Evolutionary conservation across 1,140 invertebrate species (phyloP).

Genomic region (Triops longicaudatus): DNA sequence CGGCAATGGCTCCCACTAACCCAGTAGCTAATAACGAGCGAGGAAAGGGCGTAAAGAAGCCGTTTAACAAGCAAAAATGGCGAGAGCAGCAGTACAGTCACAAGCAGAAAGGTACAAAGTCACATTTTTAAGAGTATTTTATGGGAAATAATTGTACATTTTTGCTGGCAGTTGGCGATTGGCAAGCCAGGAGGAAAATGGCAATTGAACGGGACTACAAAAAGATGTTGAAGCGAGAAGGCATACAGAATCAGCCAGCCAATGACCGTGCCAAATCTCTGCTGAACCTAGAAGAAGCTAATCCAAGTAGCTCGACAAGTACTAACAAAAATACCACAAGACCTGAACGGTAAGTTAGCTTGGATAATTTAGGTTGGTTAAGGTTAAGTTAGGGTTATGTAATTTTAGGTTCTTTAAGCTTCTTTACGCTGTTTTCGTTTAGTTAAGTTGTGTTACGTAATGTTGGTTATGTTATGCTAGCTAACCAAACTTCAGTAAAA

Average conservation of each 20-base stretch:
- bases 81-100: conserved; percentile 56
- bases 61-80: conserved; percentile 55
- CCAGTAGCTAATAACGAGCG: neutral
- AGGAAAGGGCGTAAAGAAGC: neutral
- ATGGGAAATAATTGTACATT: neutral
- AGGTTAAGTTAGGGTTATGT: too few relatives aligned
- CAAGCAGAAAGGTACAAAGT: conserved; percentile 49
- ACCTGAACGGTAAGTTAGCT: neutral
- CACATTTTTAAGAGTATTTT: neutral
- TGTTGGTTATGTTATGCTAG: too few relatives aligned
- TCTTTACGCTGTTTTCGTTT: too few relatives aligned
- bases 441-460: too few relatives aligned
- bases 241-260: neutral
- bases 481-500: too few relatives aligned
- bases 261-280: conserved; percentile 29
- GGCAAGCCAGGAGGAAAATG: conserved; percentile 52
- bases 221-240: conserved; percentile 45
- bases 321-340: neutral
- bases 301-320: neutral
- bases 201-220: conserved; percentile 45
- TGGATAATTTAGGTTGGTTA: too few relatives aligned
- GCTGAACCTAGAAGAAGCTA: conserved; percentile 26
- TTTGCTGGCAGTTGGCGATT: conserved; percentile 46
- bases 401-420: too few relatives aligned
- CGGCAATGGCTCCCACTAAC: neutral